Base-by-base conservation (phyloP, 35 echinoderm and acorn worm species). In the Stichopus chloronotus region DNA sequence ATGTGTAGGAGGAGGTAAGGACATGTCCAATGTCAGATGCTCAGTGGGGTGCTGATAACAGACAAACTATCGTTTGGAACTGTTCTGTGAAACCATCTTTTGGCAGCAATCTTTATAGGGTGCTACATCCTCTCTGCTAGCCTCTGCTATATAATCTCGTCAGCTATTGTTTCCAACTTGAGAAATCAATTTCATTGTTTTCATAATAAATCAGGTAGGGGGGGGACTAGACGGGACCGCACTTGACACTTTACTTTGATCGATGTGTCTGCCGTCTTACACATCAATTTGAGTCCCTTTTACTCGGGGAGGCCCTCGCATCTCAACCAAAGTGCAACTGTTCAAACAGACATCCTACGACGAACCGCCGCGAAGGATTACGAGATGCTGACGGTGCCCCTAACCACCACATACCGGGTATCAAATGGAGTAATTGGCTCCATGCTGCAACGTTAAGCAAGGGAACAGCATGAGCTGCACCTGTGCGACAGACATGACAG, bases 361-460 rank as follows among this genome's bases (percentile, higher is more conserved):
- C 16, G 61, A 43, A 59, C 87, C 71, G 87, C 87, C 71, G 87
- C 2, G 82, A 85, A 23, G 21, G 82, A 85, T 85, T 43, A 85
- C 55, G 82, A 9, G 82, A 56, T 58, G 11, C 82, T 20, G 9
- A 58, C 82, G 56, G 82, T 56, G 82, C 54, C 19, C 82, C 82
- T 58, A 85, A 85, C 82, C 52, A 23, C n/a, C 52, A 16, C 87
- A 12, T 25, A 23, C 87, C 52, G 87, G 23, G 87, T 53, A 11
- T 30, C 65, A 89, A 89, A 89, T 74, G 10, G 10, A 74, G 61
- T 89, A 89, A 89, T 89, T 89, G 87, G 87, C 59, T 63, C 59
- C 87, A 69, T 71, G 87, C 87, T 89, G 87, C 71, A 89, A 89
- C 52, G 22, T 89, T 71, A 89, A 89, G 87, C 87, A 89, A 89